These are phyloP conservation scores for Doryteuthis pealeii DNA, from an alignment of 1,140 invertebrate species.

Conservation along the genomic window DNA sequence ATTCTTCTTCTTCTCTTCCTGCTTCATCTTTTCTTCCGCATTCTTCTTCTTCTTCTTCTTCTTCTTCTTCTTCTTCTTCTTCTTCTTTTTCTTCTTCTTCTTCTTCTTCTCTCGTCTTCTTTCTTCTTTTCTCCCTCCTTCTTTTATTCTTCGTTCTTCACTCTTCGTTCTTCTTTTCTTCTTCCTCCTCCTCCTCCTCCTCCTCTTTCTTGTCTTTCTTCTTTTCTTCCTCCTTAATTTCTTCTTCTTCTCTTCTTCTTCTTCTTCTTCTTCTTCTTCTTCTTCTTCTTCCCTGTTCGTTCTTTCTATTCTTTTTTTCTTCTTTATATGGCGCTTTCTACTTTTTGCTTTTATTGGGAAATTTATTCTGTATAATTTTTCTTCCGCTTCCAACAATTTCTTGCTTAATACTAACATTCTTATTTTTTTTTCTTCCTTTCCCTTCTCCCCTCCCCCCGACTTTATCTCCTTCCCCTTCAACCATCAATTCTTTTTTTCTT, in stretches of 20 bases:
- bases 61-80: not conserved
- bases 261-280: not conserved
- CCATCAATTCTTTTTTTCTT: too few species aligned
- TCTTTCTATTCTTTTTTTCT: not conserved
- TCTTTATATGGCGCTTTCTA: not conserved
- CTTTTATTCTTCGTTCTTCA: not conserved
- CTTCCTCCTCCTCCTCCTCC: not conserved
- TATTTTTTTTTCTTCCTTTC: too few species aligned
- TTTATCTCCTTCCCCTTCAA: too few species aligned
- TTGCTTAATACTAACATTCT: too few species aligned
- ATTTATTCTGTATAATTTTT: too few species aligned
- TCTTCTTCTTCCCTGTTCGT: too few species aligned
- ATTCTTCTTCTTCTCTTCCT: too few species aligned
- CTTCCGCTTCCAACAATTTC: too few species aligned
- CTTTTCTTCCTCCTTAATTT: too few species aligned
- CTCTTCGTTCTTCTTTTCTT: not conserved
- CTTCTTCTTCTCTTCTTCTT: not conserved
- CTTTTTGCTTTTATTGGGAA: not conserved
- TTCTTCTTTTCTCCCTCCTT: not conserved
- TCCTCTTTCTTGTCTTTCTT: not conserved
- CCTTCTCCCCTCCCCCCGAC: too few species aligned
- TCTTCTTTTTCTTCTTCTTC: not conserved
- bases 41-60: too few species aligned
- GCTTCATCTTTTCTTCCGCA: too few species aligned
- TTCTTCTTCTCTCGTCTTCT: not conserved